Conservation (phyloP, 1,140 invertebrate genomes). For the Asbolus verrucosus region DNA sequence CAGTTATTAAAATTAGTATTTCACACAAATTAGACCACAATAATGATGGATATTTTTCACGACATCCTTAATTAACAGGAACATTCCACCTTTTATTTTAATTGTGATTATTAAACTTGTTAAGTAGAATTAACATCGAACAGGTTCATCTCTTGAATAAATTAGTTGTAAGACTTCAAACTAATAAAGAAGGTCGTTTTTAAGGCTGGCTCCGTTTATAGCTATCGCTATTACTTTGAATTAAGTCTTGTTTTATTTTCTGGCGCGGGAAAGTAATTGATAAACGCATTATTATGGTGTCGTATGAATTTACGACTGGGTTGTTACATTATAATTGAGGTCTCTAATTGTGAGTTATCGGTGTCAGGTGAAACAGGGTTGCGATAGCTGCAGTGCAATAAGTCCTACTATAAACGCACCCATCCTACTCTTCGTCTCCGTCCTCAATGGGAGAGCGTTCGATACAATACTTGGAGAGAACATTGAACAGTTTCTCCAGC, state of each 20-base stretch:
- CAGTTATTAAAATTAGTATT: too few species aligned
- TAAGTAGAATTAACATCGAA: too few species aligned
- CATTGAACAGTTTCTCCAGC: constrained; percentile 33
- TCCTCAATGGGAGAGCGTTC: constrained; percentile 23
- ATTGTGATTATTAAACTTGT: too few species aligned
- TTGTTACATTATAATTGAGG: constrained; percentile 31
- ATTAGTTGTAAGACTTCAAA: not conserved
- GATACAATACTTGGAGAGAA: constrained; percentile 26
- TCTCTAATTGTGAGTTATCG: constrained; percentile 30
- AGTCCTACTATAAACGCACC: constrained; percentile 32
- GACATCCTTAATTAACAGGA: too few species aligned
- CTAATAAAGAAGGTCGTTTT: not conserved
- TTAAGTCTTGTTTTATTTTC: constrained; percentile 12
- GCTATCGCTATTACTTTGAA: not conserved
- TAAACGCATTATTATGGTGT: constrained; percentile 25
- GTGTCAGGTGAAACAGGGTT: constrained; percentile 29
- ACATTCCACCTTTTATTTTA: too few species aligned
- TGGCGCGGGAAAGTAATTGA: constrained; percentile 15
- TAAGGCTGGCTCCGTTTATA: not conserved
- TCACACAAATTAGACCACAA: too few species aligned
- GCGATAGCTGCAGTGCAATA: constrained; percentile 22
- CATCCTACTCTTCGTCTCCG: constrained; percentile 15
- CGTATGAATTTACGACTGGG: constrained; percentile 31
- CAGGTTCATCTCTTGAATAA: too few species aligned
- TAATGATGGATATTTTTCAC: too few species aligned